Conservation (phyloP, 2,113 vertebrate species). For the Aegotheles bennettii region DNA sequence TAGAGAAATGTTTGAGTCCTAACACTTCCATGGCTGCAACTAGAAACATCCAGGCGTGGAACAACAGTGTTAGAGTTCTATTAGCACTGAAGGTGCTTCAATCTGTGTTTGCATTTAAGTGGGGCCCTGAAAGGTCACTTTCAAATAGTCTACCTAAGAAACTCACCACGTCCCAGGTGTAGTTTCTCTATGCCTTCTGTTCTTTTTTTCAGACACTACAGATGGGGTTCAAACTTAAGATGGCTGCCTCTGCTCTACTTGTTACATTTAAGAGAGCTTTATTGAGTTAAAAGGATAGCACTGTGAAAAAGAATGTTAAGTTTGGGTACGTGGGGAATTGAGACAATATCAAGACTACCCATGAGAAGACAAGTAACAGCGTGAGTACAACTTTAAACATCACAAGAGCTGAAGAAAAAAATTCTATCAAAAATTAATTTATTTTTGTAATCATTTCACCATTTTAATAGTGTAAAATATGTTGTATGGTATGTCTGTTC, state of each 20-base stretch:
- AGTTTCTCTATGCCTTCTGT: neutral
- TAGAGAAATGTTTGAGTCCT: neutral
- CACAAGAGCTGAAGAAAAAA: neutral
- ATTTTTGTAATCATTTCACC: neutral
- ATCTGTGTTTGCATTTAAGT: neutral
- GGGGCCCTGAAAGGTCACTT: neutral
- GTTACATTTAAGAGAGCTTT: neutral
- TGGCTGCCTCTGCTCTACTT: neutral
- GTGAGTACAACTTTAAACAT: neutral
- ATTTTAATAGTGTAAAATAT: neutral
- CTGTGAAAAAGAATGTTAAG: neutral
- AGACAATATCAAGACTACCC: neutral
- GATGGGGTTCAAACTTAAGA: neutral
- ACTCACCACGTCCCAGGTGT: neutral
- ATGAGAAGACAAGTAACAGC: neutral
- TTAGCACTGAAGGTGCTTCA: neutral
- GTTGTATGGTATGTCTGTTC: neutral
- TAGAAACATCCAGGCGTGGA: neutral
- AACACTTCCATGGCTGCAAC: neutral
- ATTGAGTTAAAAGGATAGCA: neutral
- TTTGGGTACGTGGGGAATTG: neutral
- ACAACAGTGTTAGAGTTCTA: neutral
- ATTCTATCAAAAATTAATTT: neutral
- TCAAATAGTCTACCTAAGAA: neutral
- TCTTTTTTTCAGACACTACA: neutral